phyloP scores from a whole-genome alignment of 2,113 vertebrate species.

The Ranitomeya imitator region DNA sequence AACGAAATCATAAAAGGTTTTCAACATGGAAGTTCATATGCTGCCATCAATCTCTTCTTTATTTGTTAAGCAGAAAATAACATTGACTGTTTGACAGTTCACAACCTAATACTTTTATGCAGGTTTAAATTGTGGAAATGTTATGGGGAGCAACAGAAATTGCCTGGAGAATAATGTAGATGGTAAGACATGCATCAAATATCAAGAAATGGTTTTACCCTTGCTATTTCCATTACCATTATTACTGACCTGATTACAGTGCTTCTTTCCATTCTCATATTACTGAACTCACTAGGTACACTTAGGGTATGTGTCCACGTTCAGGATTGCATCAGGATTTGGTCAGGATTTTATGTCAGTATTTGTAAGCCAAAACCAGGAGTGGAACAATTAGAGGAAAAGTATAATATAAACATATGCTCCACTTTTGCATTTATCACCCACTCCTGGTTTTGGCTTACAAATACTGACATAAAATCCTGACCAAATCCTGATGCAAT shows the following conservation, averaged over 20 bases:
- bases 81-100: constrained; percentile 30
- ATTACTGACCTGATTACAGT: background rate
- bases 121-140: background rate
- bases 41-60: constrained; percentile 8
- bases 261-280: background rate
- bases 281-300: background rate
- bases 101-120: constrained; percentile 29
- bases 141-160: constrained; percentile 16
- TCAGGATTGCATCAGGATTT: too few species aligned
- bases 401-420: too few species aligned
- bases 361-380: too few species aligned
- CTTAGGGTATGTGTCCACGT: too few species aligned
- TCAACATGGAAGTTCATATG: background rate
- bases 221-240: background rate
- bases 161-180: constrained; percentile 2
- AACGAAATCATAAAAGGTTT: constrained; percentile 1
- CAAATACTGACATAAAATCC: too few species aligned
- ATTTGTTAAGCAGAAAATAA: constrained; percentile 14
- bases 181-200: background rate
- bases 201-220: constrained; percentile 5
- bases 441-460: too few species aligned
- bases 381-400: too few species aligned
- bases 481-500: too few species aligned
- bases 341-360: too few species aligned
- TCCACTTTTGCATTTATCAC: too few species aligned